Conservation (phyloP, 1,140 invertebrate genomes). For the Sesamia nonagrioides region DNA sequence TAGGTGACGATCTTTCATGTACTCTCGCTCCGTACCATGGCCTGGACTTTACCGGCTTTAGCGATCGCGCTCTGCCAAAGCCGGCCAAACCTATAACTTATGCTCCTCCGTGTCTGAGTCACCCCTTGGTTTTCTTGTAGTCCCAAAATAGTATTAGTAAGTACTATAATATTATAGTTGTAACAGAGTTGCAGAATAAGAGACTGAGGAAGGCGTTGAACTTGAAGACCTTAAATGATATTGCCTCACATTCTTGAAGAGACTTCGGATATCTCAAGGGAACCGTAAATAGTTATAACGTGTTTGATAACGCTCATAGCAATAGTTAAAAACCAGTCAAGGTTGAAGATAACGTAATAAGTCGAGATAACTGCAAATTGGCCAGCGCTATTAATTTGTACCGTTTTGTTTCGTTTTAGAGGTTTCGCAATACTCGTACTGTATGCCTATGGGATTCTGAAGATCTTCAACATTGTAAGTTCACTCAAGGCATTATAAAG, state of each 20-base stretch:
- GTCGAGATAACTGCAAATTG: conserved; percentile 57
- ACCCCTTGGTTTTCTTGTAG: neutral
- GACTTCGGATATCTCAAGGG: conserved; percentile 31
- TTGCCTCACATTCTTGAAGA: neutral
- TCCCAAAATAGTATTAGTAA: neutral
- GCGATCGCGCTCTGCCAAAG: too few relatives aligned
- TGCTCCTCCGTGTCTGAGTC: too few relatives aligned
- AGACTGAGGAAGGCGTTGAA: neutral
- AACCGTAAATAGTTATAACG: conserved; percentile 42
- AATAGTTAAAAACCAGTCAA: conserved; percentile 59
- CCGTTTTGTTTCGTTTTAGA: conserved; percentile 25
- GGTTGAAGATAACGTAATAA: conserved; percentile 64
- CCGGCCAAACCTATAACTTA: too few relatives aligned
- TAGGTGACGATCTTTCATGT: too few relatives aligned
- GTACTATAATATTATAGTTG: neutral
- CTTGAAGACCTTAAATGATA: neutral
- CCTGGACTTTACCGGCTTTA: too few relatives aligned
- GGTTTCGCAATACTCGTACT: conserved; percentile 32
- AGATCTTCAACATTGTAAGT: conserved; percentile 10
- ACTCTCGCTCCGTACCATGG: too few relatives aligned
- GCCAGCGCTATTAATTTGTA: conserved; percentile 42
- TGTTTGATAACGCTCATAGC: conserved; percentile 50
- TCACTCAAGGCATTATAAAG: neutral
- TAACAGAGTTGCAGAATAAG: neutral
- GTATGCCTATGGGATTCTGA: conserved; percentile 11